Base-by-base conservation (phyloP, 2,888 invertebrate genomes). In the Amiota communis region DNA sequence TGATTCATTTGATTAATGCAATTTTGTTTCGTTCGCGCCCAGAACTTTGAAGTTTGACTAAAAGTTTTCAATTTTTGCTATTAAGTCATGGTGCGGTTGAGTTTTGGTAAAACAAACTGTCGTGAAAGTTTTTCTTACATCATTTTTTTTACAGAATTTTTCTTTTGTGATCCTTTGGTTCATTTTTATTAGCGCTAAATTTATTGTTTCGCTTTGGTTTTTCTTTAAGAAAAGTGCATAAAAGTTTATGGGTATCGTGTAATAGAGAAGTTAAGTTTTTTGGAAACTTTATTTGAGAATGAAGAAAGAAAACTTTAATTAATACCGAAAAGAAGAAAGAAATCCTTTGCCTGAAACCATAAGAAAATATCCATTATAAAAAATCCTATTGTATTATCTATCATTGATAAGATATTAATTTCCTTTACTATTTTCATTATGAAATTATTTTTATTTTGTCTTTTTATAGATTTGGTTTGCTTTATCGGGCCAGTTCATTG, bases 401-500 rank as follows among this genome's bases (percentile, higher is more conserved):
- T 36, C 36, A 36, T 36, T 36, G 8, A 36, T 36, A 6, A 6
- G 8, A 36, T 57, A 64, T 61, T 72, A 17, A 72, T 89, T 90
- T 61, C 23, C 12, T 49, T 46, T 36, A 36, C 0, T 6, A 67
- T 9, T 23, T 68, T 53, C 20, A 64, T 17, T 12, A 15, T 15
- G 13, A 61, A 20, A 47, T 48, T 11, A 49, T 65, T 6, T 36
- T 36, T 36, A 36, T 36, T 36, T 36, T 2, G 2, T 3, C 10
- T 68, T 36, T 46, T 71, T 49, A 69, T 87, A 94, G 93, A 83
- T 90, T 93, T 80, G 91, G 92, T 74, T 90, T 93, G 81, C 88
- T 94, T 74, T 92, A 92, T 83, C 91, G 93, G 72, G 92, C 93
- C 13, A 92, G 92, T 64, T 90, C 92, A 70, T 90, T 94, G 76